These are phyloP conservation scores for Pluvianellus socialis DNA, from an alignment of 2,113 vertebrate species.

Conservation along the genomic window DNA sequence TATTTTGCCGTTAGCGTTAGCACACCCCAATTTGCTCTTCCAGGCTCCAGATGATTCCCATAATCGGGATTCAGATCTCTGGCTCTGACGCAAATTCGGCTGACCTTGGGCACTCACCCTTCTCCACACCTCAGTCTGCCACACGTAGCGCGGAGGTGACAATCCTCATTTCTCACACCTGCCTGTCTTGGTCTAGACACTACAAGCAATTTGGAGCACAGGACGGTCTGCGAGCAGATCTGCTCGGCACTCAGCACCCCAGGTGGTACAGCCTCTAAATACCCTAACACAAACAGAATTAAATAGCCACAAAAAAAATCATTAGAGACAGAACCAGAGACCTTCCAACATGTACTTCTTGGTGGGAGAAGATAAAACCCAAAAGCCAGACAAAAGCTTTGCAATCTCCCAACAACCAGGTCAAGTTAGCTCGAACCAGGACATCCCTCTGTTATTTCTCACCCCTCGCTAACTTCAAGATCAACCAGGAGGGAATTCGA, in stretches of 20 bases:
- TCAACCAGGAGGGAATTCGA: neutral
- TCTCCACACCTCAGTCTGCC: neutral
- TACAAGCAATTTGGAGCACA: neutral
- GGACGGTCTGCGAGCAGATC: neutral
- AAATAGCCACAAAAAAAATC: neutral
- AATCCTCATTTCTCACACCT: constrained; percentile 2
- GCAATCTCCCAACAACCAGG: neutral
- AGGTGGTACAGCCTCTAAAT: neutral
- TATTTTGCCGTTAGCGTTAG: neutral
- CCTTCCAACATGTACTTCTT: neutral
- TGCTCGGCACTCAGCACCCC: neutral
- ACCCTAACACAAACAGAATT: neutral
- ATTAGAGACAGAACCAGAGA: neutral
- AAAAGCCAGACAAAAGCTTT: neutral
- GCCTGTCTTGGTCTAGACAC: neutral
- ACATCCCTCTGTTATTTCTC: neutral
- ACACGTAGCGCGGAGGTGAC: neutral
- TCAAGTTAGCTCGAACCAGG: accelerated
- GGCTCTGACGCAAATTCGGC: neutral
- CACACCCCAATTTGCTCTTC: neutral
- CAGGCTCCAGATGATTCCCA: neutral
- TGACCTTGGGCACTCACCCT: constrained; percentile 25
- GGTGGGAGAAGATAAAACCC: neutral
- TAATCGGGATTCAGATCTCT: neutral
- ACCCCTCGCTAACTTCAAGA: neutral